Conservation (phyloP, 2,797 vertebrate species). For the Enteromius radiatus region DNA sequence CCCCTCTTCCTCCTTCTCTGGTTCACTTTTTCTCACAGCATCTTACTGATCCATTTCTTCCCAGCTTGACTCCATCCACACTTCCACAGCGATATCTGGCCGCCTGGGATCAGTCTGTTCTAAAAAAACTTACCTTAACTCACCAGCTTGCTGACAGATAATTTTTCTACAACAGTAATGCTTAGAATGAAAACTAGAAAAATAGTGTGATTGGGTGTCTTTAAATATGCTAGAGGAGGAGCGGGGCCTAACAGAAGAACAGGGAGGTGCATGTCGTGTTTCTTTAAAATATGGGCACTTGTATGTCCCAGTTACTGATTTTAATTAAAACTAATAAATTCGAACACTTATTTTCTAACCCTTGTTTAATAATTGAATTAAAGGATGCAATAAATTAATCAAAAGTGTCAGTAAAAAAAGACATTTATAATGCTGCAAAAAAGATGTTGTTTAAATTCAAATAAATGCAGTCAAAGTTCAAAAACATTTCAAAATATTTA, state of each 20-base stretch:
- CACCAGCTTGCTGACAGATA: slow-evolving; percentile 67
- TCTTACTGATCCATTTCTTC: slow-evolving; percentile 22
- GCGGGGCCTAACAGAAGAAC: slow-evolving; percentile 13
- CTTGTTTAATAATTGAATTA: background rate
- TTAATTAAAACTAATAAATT: background rate
- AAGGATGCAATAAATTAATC: background rate
- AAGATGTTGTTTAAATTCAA: too few species aligned
- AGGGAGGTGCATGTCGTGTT: slow-evolving; percentile 18
- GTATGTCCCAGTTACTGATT: background rate
- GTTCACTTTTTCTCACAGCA: slow-evolving; percentile 11
- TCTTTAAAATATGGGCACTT: background rate
- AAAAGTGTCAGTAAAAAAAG: background rate
- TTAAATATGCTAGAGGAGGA: slow-evolving; percentile 47
- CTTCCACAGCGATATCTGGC: slow-evolving; percentile 74
- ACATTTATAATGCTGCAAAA: too few species aligned
- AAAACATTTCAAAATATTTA: too few species aligned
- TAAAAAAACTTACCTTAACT: slow-evolving; percentile 73
- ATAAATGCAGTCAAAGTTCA: background rate
- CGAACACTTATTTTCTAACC: background rate
- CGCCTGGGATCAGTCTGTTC: slow-evolving; percentile 78
- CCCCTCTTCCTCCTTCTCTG: background rate
- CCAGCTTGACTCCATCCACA: slow-evolving; percentile 73
- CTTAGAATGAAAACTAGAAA: slow-evolving; percentile 60
- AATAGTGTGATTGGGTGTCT: slow-evolving; percentile 67
- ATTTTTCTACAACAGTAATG: slow-evolving; percentile 70